phyloP scores from a whole-genome alignment of 1,140 invertebrate genomes.

The Heliconius hermathena region DNA sequence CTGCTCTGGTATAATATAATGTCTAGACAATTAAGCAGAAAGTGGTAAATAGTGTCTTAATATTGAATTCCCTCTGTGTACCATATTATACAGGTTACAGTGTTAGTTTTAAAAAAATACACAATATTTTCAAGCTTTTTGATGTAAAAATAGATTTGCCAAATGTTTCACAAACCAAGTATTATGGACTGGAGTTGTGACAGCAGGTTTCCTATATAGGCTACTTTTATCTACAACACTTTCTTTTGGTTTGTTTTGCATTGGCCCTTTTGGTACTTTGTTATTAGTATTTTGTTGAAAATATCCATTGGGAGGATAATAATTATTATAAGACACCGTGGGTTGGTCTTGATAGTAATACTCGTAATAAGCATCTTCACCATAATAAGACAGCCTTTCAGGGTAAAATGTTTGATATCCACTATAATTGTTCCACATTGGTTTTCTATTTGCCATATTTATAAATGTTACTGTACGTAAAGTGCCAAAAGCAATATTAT shows the following conservation, averaged over 20 bases:
- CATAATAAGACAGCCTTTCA: not conserved
- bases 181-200: not conserved
- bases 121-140: too few relatives aligned
- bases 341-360: slow-evolving; percentile 4
- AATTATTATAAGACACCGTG: not conserved
- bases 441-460: slow-evolving; percentile 6
- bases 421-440: not conserved
- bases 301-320: not conserved
- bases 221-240: slow-evolving; percentile 9
- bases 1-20: too few relatives aligned
- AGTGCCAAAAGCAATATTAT: too few relatives aligned
- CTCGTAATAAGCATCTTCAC: not conserved
- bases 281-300: not conserved
- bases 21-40: too few relatives aligned
- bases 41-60: too few relatives aligned
- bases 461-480: not conserved
- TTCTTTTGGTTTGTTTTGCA: not conserved
- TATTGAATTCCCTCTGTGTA: too few relatives aligned
- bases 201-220: not conserved
- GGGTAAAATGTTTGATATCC: slow-evolving; percentile 1
- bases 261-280: not conserved
- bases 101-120: too few relatives aligned
- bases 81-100: too few relatives aligned
- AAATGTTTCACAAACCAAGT: not conserved
- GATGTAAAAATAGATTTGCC: too few relatives aligned